Evolutionary conservation across 2,113 vertebrate species (phyloP).

Genomic region (Lota lota): DNA sequence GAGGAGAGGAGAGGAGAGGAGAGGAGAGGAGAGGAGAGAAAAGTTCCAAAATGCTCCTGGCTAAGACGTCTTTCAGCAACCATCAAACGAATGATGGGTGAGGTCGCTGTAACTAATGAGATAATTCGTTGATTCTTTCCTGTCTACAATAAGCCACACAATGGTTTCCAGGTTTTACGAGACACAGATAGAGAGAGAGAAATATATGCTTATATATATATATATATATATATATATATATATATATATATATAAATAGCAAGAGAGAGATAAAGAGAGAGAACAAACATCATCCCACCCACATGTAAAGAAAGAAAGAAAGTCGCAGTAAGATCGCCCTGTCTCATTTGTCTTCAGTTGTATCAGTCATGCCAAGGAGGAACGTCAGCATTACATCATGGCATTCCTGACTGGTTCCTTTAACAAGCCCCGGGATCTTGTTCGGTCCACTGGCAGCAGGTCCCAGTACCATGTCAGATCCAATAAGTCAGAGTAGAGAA

Average conservation of each 20-base stretch:
- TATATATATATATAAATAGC: too few species aligned
- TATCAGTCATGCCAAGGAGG: slow-evolving; percentile 48
- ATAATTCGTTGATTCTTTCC: slow-evolving; percentile 41
- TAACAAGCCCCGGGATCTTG: slow-evolving; percentile 38
- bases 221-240: too few species aligned
- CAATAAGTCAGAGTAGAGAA: slow-evolving; percentile 51
- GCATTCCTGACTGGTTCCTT: slow-evolving; percentile 46
- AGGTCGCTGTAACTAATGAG: slow-evolving; percentile 48
- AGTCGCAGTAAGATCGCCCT: slow-evolving; percentile 28
- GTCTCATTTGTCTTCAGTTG: slow-evolving; percentile 31
- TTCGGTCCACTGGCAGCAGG: slow-evolving; percentile 37
- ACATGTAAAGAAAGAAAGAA: slow-evolving; percentile 37
- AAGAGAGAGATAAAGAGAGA: slow-evolving; percentile 1
- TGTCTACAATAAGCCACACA: slow-evolving; percentile 52
- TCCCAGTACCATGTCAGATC: slow-evolving; percentile 20
- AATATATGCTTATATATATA: too few species aligned
- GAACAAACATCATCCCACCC: slow-evolving; percentile 37
- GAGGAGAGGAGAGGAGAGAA: not conserved
- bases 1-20: too few species aligned
- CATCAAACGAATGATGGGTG: slow-evolving; percentile 41
- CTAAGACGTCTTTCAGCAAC: slow-evolving; percentile 35
- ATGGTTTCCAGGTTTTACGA: slow-evolving; percentile 69
- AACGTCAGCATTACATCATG: slow-evolving; percentile 54
- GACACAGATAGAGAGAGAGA: too few species aligned
- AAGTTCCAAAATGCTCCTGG: slow-evolving; percentile 55